Base-by-base conservation (phyloP, 2,113 vertebrate genomes). In the Nycticryphes semicollaris region DNA sequence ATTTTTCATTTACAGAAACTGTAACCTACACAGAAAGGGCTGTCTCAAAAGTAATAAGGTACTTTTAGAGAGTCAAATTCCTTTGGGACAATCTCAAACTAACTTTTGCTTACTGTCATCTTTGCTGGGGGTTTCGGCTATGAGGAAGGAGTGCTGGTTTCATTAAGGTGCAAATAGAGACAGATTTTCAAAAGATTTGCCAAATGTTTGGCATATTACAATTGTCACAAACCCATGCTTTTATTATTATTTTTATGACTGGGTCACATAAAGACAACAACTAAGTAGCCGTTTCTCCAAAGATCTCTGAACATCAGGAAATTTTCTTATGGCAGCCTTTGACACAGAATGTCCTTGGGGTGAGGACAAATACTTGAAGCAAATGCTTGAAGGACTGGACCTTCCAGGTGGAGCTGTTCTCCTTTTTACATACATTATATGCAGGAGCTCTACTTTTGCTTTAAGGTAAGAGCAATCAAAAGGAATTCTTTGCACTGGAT, bases 391-490 rank as follows among this genome's bases (percentile, higher is more conserved):
- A 67, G 20, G 43, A 62, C 20, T 57, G n/a, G 12, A 21, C 39
- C 35, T 82, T 45, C 20, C 20, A 81, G 35, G 48, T 57, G 37
- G 31, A 91, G n/a, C 13, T 60, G n/a, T 37, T 50, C 4, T 0
- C 67, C 9, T 78, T 83, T 70, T 85, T 39, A 14, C 13, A 25
- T 22, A 27, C 18, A 23, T 39, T 64, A 41, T 10, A 86, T 4
- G 6, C 7, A 75, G 1, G 41, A 93, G 33, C 43, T 97, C 80
- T 62, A 63, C 54, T 75, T 93, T 89, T 74, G 74, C 66, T 88
- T 96, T 94, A 76, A 94, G 95, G 53, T 47, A 68, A 23, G 59
- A 96, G 23, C 35, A 92, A 59, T 78, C 51, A 78, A 95, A 97
- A 56, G 70, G 77, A 81, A 93, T 31, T 72, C n/a, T 87, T 82